phyloP scores from a whole-genome alignment of 1,140 invertebrate genomes.

The Drosophila orena region DNA sequence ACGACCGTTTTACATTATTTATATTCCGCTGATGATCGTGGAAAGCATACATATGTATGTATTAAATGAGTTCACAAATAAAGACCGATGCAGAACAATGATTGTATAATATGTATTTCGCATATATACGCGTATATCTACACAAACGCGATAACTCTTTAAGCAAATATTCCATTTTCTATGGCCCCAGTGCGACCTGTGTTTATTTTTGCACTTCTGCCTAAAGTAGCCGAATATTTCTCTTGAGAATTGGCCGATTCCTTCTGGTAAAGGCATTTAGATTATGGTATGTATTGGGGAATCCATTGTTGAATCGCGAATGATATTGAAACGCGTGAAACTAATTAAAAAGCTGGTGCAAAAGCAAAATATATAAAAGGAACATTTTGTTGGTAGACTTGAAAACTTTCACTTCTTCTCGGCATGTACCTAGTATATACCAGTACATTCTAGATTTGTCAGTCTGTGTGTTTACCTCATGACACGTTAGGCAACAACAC shows the following conservation, averaged over 20 bases:
- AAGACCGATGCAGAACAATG: slow-evolving; percentile 49
- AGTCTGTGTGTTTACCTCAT: slow-evolving; percentile 29
- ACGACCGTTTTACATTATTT: slow-evolving; percentile 64
- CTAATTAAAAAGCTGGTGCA: slow-evolving; percentile 62
- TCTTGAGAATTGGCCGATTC: slow-evolving; percentile 28
- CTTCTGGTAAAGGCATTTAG: not conserved
- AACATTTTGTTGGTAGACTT: slow-evolving; percentile 18
- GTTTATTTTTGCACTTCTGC: slow-evolving; percentile 41
- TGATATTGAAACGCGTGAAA: slow-evolving; percentile 54
- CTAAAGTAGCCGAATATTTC: slow-evolving; percentile 32
- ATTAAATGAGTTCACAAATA: slow-evolving; percentile 46
- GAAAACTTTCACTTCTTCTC: slow-evolving; percentile 58
- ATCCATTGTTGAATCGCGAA: slow-evolving; percentile 18
- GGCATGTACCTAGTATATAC: slow-evolving; percentile 12
- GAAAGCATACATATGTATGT: slow-evolving; percentile 50
- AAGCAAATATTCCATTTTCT: slow-evolving; percentile 55
- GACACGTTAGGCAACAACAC: slow-evolving; percentile 38
- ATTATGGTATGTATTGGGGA: slow-evolving; percentile 3
- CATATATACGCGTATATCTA: slow-evolving; percentile 23
- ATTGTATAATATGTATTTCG: slow-evolving; percentile 27
- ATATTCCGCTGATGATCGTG: slow-evolving; percentile 26
- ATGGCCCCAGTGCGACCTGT: slow-evolving; percentile 20
- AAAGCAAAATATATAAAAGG: slow-evolving; percentile 23
- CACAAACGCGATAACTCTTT: slow-evolving; percentile 38
- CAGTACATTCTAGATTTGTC: slow-evolving; percentile 18